Evolutionary conservation across 2,113 vertebrate genomes (phyloP), one percentile per base, ranked within the genome.

Genomic region (Elgaria multicarinata): DNA sequence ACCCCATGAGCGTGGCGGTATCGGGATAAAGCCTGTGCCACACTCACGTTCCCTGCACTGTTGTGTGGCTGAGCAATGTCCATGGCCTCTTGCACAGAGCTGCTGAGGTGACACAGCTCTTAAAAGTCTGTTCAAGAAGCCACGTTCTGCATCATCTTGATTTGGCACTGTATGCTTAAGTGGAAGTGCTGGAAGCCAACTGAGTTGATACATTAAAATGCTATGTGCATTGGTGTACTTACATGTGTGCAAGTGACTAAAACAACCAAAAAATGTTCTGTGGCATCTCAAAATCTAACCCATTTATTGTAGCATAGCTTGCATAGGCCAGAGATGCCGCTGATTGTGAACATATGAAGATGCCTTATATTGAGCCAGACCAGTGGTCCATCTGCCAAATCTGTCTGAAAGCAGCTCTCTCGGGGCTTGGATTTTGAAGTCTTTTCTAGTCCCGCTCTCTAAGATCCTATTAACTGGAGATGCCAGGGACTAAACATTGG

Each of bases 1-100:
- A 6, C 9, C n/a, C n/a, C 31, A 1, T 71, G 2, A 26, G 2
- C 6, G 10, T 33, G 13, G 6, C 18, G 4, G 8, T 12, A 4
- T 1, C 42, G 16, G 3, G 64, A 33, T 28, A 46, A 36, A 36
- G 33, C 26, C 26, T 20, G 16, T 22, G 26, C 31, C n/a, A 31
- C 14, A 3, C 33, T 64, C 20, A 22, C 31, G 26, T 62, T 64
- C 39, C 55, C 33, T 50, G 4, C 12, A 36, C 53, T 39, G 62
- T 64, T 10, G n/a, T 22, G 7, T 4, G 24, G 36, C 36, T 46
- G 36, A 72, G 36, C 31, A 77, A 55, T 0, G 24, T 20, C 74
- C 6, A 20, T 26, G 2, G 7, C 6, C 46, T 67, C 44, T 80
- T 53, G 64, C 8, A 53, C 31, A 33, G 42, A 50, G 10, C 1